Conservation (phyloP, 2,888 invertebrate species). For the Stegana nigrithorax region DNA sequence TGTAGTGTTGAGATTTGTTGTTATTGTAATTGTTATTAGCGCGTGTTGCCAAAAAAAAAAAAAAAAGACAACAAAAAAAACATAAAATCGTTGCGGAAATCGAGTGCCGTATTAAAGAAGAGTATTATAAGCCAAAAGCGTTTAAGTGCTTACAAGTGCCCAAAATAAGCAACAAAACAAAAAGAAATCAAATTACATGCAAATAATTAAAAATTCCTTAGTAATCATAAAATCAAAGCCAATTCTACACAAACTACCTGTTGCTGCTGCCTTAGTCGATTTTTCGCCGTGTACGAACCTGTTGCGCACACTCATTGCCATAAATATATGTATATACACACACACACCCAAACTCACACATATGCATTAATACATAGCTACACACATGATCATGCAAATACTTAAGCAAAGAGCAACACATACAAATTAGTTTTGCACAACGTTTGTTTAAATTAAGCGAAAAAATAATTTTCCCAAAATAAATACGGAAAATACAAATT, state of each 20-base stretch:
- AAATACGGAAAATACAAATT: no score
- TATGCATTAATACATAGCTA: background rate
- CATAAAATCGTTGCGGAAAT: background rate
- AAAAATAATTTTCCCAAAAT: no score
- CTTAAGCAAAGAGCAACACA: slow-evolving; percentile 19
- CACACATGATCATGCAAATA: slow-evolving; percentile 1
- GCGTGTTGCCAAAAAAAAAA: slow-evolving; percentile 1
- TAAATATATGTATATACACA: no score
- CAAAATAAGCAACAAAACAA: slow-evolving; percentile 8
- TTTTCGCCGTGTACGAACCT: slow-evolving; percentile 26
- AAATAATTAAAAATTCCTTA: background rate
- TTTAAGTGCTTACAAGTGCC: no score
- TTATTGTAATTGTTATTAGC: no score
- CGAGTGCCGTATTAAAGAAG: slow-evolving; percentile 1
- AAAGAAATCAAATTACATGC: slow-evolving; percentile 1
- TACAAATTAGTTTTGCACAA: no score
- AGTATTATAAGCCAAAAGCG: background rate
- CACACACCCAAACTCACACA: slow-evolving; percentile 14
- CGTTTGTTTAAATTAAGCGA: no score
- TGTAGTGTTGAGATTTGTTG: background rate
- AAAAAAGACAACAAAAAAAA: background rate
- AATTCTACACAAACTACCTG: slow-evolving; percentile 28
- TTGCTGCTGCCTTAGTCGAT: background rate
- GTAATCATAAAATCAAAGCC: no score
- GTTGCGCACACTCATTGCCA: slow-evolving; percentile 28